These are phyloP conservation scores for Oreochromis mossambicus DNA, from an alignment of 2,797 vertebrate genomes.

Conservation along the genomic window DNA sequence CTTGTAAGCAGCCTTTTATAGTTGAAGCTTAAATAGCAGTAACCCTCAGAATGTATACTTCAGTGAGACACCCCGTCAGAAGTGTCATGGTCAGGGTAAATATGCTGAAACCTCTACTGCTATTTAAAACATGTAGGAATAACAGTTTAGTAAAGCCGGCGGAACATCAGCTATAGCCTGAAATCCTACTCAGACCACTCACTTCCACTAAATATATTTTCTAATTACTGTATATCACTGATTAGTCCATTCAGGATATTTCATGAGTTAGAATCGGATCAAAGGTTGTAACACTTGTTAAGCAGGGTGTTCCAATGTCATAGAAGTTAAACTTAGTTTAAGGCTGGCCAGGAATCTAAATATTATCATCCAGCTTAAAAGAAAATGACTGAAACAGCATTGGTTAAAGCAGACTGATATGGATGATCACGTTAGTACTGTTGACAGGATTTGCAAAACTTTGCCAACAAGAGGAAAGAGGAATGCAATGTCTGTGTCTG, in stretches of 20 bases:
- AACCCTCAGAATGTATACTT: slow-evolving; percentile 26
- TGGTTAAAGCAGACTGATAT: background rate
- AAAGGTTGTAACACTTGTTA: background rate
- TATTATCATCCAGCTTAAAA: background rate
- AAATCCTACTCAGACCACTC: background rate
- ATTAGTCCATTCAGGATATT: background rate
- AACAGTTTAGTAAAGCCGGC: background rate
- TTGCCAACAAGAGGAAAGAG: background rate
- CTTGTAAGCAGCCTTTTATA: background rate
- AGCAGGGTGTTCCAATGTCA: background rate
- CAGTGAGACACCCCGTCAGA: slow-evolving; percentile 15
- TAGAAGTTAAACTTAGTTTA: background rate
- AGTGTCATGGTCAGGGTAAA: slow-evolving; percentile 31
- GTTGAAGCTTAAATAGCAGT: slow-evolving; percentile 27
- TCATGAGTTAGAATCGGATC: too few species aligned
- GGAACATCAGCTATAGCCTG: background rate
- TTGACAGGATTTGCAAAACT: background rate
- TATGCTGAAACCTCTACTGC: slow-evolving; percentile 28
- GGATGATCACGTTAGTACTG: background rate
- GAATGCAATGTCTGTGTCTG: background rate
- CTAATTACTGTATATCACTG: background rate
- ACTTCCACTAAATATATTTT: background rate
- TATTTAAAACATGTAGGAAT: slow-evolving; percentile 34
- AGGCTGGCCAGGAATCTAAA: background rate
- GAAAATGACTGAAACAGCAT: background rate